Base-by-base conservation (phyloP, 2,113 vertebrate genomes). In the Cheilinus undulatus region DNA sequence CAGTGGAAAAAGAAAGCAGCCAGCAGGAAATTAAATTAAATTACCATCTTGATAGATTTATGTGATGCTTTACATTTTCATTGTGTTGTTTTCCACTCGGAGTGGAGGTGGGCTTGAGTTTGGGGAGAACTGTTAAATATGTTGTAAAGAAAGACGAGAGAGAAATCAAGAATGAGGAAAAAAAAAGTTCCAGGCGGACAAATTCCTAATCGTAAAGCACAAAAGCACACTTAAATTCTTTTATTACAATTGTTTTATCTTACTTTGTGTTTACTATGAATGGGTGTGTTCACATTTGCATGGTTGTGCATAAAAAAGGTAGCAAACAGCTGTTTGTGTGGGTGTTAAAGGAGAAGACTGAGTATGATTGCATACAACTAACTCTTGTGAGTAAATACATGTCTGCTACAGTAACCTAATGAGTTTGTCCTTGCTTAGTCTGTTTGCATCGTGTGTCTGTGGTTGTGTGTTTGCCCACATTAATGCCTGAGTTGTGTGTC, bases 11-110 rank as follows among this genome's bases (percentile, higher is more conserved):
- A 88, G 84, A 88, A 87, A 91, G 88, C 79, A 86, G 88, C 86
- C 85, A 84, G 85, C 76, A 91, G 88, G 91, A 93, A 93, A 93
- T 91, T 83, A 89, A 92, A 93, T 93, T 84, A 93, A 90, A 93
- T 92, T 83, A 91, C 88, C 83, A 80, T 89, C 87, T 86, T 89
- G 91, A 92, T 92, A 88, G 92, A 94, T 92, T 94, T 92, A 92
- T 91, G 89, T 90, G 84, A 87, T 75, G 74, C 86, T 90, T 87
- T 88, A 91, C 86, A 90, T 89, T 93, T 93, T 92, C 85, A 89
- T 89, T 88, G 86, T 90, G 86, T 91, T 93, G 84, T 90, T 93
- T 90, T 85, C 78, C 60, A 85, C 82, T 83, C 38, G 45, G 69
- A 86, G 77, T 54, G 65, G 54, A 73, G 63, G 80, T 61, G 78